phyloP scores from a whole-genome alignment of 2,113 vertebrate genomes.

The Macrotus californicus region DNA sequence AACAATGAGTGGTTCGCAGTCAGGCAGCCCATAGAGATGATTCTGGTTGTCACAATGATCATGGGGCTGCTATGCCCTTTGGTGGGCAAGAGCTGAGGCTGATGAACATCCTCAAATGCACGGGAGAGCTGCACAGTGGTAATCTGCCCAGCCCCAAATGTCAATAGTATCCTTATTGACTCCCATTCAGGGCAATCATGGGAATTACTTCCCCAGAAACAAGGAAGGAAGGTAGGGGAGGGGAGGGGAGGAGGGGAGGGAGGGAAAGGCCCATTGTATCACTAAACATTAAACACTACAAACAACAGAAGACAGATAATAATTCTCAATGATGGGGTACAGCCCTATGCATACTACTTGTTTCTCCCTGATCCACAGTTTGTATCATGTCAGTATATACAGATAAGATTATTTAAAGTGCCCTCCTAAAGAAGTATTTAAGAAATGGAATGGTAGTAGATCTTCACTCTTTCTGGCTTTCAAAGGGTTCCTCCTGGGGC shows the following conservation, averaged over 20 bases:
- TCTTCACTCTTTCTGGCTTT: constrained; percentile 10
- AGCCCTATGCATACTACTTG: neutral
- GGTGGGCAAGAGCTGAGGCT: neutral
- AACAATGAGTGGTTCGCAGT: neutral
- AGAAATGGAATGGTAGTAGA: neutral
- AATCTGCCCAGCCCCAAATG: neutral
- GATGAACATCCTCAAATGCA: neutral
- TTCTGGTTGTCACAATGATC: neutral
- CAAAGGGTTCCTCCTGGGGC: neutral
- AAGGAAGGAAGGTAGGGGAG: neutral
- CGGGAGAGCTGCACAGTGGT: neutral
- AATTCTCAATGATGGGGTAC: neutral
- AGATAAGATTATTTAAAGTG: neutral
- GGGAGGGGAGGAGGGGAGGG: too few relatives aligned
- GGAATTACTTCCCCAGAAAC: neutral
- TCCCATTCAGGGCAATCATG: neutral
- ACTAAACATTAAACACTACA: neutral
- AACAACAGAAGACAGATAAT: neutral
- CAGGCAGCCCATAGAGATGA: neutral
- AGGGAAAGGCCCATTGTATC: neutral
- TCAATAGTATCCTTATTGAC: neutral
- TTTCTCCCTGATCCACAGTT: neutral
- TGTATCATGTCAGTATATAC: neutral
- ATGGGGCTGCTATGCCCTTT: neutral
- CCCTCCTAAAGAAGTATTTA: neutral